phyloP scores from a whole-genome alignment of 2,888 invertebrate species.

The Cataglyphis albicans region DNA sequence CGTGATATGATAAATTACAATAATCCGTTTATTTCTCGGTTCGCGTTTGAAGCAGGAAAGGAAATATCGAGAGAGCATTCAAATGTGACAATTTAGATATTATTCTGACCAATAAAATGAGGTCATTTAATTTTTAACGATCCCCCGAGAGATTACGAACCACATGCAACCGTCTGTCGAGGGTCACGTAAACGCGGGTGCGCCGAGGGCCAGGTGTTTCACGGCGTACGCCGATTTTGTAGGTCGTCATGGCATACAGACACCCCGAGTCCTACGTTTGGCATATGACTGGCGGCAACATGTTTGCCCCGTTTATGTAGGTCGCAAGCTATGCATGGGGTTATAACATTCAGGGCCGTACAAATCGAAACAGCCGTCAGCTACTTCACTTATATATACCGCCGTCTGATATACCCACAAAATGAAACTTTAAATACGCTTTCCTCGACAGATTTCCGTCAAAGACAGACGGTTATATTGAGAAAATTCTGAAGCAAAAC shows the following conservation, averaged over 20 bases:
- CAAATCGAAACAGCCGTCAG: conserved; percentile 42
- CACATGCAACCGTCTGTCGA: conserved; percentile 58
- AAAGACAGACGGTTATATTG: background rate
- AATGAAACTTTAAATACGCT: conserved; percentile 20
- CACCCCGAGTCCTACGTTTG: conserved; percentile 74
- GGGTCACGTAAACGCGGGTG: conserved; percentile 63
- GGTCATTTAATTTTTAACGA: conserved; percentile 35
- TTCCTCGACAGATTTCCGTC: conserved; percentile 25
- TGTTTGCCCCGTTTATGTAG: conserved; percentile 67
- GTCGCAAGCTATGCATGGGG: conserved; percentile 67
- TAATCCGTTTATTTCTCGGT: background rate
- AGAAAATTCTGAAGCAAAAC: background rate
- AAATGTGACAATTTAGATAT: conserved; percentile 3
- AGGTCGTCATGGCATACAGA: conserved; percentile 79
- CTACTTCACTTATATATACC: conserved; percentile 2
- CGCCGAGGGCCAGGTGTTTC: conserved; percentile 78
- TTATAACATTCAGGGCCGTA: conserved; percentile 58
- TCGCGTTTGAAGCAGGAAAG: background rate
- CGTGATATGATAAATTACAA: background rate
- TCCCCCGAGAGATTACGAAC: background rate
- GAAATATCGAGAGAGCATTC: background rate
- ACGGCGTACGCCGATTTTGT: conserved; percentile 73
- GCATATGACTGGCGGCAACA: conserved; percentile 70
- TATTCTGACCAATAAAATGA: conserved; percentile 14
- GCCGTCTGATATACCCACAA: background rate